Evolutionary conservation across 1,140 invertebrate species (phyloP).

Genomic region (Drosophila seguyi): DNA sequence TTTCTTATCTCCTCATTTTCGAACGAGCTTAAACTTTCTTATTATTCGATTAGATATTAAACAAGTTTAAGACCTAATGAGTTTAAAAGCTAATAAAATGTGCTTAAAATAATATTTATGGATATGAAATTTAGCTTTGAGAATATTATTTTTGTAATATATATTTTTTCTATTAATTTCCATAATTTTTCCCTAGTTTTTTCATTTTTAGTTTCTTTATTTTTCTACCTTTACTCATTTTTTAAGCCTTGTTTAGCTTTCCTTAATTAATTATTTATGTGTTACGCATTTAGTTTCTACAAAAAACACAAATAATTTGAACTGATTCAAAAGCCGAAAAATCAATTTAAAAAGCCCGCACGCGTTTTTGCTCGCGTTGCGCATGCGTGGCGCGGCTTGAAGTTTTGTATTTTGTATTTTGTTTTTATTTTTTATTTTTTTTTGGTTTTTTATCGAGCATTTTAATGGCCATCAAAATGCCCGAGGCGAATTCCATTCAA

Average conservation of each 20-base stretch:
- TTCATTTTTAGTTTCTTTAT: neutral
- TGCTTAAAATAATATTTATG: no score
- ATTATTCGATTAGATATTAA: conserved; percentile 11
- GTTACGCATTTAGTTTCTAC: conserved; percentile 69
- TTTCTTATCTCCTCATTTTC: conserved; percentile 36
- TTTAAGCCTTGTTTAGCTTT: conserved; percentile 6
- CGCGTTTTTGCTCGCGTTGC: conserved; percentile 68
- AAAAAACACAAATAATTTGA: conserved; percentile 18
- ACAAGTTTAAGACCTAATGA: conserved; percentile 13
- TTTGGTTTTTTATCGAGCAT: conserved; percentile 1
- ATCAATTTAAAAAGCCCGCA: conserved; percentile 45
- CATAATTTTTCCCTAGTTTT: neutral
- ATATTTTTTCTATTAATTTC: neutral
- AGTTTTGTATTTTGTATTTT: conserved; percentile 2
- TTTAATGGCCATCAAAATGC: conserved; percentile 71
- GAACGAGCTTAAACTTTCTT: conserved; percentile 29
- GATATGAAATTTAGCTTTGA: no score
- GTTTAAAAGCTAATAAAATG: neutral
- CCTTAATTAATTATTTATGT: conserved; percentile 72
- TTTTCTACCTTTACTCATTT: neutral
- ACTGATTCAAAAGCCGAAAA: conserved; percentile 4
- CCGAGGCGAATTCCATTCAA: conserved; percentile 11
- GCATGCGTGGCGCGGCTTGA: conserved; percentile 61
- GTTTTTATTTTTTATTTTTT: neutral
- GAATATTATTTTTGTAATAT: no score